phyloP scores from a whole-genome alignment of 1,140 invertebrate genomes.

The Cherax quadricarinatus region DNA sequence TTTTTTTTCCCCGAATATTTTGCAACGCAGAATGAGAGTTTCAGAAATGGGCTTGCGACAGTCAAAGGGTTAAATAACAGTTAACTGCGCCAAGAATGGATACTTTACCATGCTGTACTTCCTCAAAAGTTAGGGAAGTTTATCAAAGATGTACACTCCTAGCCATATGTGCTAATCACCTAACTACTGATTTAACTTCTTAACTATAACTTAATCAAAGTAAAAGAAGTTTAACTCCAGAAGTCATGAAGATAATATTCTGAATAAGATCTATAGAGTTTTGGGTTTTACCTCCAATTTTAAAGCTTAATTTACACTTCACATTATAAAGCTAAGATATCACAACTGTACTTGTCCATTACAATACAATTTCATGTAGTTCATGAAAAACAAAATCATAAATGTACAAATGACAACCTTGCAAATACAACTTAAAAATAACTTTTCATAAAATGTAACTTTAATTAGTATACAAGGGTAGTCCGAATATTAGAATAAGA shows the following conservation, averaged over 20 bases:
- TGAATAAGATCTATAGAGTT: background rate
- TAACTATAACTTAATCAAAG: background rate
- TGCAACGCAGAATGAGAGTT: no score
- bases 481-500: constrained; percentile 1
- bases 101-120: background rate
- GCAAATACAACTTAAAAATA: background rate
- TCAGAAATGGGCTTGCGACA: no score
- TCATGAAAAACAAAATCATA: background rate
- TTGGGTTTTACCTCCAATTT: background rate
- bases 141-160: background rate
- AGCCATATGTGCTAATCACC: background rate
- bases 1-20: no score
- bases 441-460: background rate
- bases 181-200: background rate
- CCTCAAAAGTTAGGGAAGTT: background rate
- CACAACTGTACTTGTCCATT: constrained; percentile 23
- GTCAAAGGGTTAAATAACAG: no score
- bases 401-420: constrained; percentile 10
- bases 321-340: constrained; percentile 35
- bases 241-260: background rate
- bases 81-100: background rate
- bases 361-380: constrained; percentile 5
- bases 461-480: background rate
- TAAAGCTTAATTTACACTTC: constrained; percentile 5
- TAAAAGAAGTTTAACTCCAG: background rate